Base-by-base conservation (phyloP, 2,797 vertebrate genomes). In the Capromys pilorides region DNA sequence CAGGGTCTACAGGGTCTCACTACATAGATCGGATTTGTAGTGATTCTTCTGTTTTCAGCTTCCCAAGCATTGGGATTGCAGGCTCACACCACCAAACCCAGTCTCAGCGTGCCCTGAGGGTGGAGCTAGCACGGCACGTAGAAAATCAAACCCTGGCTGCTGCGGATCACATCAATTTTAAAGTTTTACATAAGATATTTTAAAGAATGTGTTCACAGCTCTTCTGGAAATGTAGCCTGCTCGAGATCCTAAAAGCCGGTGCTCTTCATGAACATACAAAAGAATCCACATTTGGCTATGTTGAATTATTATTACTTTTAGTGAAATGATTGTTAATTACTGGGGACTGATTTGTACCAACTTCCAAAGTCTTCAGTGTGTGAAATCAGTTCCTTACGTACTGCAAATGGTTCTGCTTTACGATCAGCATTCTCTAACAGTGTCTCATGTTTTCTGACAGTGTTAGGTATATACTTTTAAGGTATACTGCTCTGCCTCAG, bases 381-480 rank as follows among this genome's bases (percentile, higher is more conserved):
- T 82, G 41, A 93, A 95, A 82, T 94, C 39, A 90, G 16, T 71
- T 93, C 14, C 49, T 92, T 87, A 82, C 75, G 88, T 69, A 24
- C 59, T 94, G 59, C 80, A 39, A 94, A n/a, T 75, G 14, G 81
- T 78, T 92, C 59, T 86, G 18, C 8, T 91, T 86, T 95, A 21
- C 41, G 26, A 82, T 26, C 90, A 81, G 28, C 87, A 86, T 94
- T 95, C 33, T 88, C 92, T 45, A 66, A 2, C 80, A 79, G n/a
- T 89, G 33, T 59, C 41, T 93, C 49, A 61, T 91, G 21, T 31
- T 86, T 93, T 90, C 31, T 90, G 49, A 83, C 54, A 79, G 26
- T 36, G 18, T 91, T 80, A 82, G 36, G 28, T 54, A 57, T 73
- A 67, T 67, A 41, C 36, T 80, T 81, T 96, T 77, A 89, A 93